phyloP scores from a whole-genome alignment of 2,888 invertebrate species.

The Rhagophthalmus giganteus region DNA sequence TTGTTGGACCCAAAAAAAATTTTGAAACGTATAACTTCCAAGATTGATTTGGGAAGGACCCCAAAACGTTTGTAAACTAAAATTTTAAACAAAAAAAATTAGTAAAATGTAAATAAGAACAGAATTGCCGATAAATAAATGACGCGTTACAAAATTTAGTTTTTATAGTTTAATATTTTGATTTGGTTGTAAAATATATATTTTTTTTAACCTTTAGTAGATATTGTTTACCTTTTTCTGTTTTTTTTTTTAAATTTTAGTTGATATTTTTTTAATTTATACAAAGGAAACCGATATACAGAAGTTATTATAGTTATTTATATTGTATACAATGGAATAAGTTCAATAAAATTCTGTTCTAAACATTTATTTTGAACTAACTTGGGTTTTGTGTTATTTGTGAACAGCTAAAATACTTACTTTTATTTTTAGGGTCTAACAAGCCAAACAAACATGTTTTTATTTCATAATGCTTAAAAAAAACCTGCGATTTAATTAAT shows the following conservation, averaged over 20 bases:
- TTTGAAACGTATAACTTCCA: conserved; percentile 53
- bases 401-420: too few species aligned
- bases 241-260: neutral
- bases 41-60: conserved; percentile 38
- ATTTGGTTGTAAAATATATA: neutral
- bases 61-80: conserved; percentile 37
- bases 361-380: neutral
- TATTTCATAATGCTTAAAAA: too few species aligned
- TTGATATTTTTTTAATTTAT: neutral
- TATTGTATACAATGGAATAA: neutral
- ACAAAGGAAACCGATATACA: neutral
- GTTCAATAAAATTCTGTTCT: neutral
- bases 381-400: too few species aligned
- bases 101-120: conserved; percentile 49
- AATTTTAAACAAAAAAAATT: conserved; percentile 52
- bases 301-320: neutral
- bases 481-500: too few species aligned
- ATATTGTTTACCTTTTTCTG: too few species aligned
- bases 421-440: too few species aligned
- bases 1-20: conserved; percentile 51
- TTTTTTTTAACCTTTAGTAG: too few species aligned
- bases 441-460: too few species aligned
- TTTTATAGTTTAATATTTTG: neutral
- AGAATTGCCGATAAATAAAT: conserved; percentile 4
- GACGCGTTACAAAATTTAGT: neutral